A percentile compares a stretch with the other conserved stretches of the same genome.
Evolutionary conservation across 2,888 invertebrate genomes (phyloP).

Genomic region (Trichogramma evanescens): DNA sequence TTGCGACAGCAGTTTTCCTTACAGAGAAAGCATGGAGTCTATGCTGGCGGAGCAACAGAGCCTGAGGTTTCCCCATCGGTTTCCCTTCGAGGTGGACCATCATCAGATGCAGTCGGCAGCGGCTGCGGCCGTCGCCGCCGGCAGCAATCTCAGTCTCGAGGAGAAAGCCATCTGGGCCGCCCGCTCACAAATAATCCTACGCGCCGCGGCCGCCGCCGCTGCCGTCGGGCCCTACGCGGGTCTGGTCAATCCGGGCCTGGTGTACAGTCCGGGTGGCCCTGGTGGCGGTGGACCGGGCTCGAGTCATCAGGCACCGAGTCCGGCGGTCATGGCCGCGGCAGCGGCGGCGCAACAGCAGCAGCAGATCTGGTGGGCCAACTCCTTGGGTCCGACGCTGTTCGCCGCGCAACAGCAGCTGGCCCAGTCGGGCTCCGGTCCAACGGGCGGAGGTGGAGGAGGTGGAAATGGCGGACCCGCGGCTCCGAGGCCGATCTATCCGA

Average conservation of each 20-base stretch:
- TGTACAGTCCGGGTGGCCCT: constrained; percentile 44
- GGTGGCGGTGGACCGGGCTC: constrained; percentile 24
- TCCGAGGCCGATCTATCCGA: constrained; percentile 40
- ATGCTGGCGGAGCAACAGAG: constrained; percentile 82
- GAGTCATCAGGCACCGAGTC: constrained; percentile 28
- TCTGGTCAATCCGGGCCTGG: constrained; percentile 45
- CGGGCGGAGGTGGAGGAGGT: constrained; percentile 9
- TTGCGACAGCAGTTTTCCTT: constrained; percentile 44
- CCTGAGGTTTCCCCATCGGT: constrained; percentile 68
- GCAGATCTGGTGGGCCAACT: constrained; percentile 45
- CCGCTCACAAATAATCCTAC: constrained; percentile 65
- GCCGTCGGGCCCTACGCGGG: constrained; percentile 53
- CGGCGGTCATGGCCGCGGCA: constrained; percentile 25
- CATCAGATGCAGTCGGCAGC: constrained; percentile 45
- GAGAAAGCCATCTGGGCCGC: constrained; percentile 73
- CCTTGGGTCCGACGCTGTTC: constrained; percentile 46
- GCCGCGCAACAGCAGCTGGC: constrained; percentile 57
- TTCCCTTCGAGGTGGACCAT: constrained; percentile 64
- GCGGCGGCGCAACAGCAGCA: constrained; percentile 33
- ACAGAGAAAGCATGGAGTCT: constrained; percentile 85
- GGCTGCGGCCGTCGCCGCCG: constrained; percentile 45
- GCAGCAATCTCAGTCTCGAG: constrained; percentile 66
- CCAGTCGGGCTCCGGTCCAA: constrained; percentile 16
- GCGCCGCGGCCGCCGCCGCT: constrained; percentile 65
- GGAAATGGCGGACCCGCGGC: constrained; percentile 29